These are phyloP conservation scores for Smithornis capensis DNA, from an alignment of 2,113 vertebrate genomes.

Conservation along the genomic window DNA sequence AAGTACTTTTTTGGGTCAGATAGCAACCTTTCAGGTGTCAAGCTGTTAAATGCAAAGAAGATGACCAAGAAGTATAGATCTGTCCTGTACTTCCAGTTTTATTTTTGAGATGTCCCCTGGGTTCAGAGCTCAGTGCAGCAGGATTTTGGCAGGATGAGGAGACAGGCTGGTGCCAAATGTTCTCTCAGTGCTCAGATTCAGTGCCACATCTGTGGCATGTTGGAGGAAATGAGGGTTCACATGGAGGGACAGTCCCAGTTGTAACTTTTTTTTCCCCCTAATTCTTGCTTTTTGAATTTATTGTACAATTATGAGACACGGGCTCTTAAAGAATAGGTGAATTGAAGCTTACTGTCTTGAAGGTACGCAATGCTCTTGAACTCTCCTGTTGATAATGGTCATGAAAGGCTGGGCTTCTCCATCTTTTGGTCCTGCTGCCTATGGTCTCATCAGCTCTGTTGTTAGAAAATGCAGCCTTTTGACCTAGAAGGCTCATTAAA, in stretches of 20 bases:
- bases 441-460: neutral
- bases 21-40: neutral
- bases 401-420: neutral
- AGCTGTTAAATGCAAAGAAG: neutral
- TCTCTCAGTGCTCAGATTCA: neutral
- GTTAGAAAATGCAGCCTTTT: neutral
- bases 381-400: neutral
- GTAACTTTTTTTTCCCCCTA: neutral
- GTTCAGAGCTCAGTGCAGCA: neutral
- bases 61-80: neutral
- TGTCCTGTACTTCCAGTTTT: neutral
- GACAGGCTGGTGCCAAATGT: neutral
- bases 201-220: fast-evolving
- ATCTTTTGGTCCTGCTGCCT: neutral
- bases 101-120: neutral
- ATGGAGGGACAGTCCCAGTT: neutral
- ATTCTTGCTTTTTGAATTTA: neutral
- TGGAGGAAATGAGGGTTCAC: neutral
- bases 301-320: neutral
- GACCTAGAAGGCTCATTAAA: neutral
- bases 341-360: neutral
- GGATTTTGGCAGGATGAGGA: neutral
- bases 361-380: neutral
- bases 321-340: neutral
- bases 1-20: neutral